Evolutionary conservation across 2,888 invertebrate species (phyloP).

Genomic region (Ptychoptera contaminata): DNA sequence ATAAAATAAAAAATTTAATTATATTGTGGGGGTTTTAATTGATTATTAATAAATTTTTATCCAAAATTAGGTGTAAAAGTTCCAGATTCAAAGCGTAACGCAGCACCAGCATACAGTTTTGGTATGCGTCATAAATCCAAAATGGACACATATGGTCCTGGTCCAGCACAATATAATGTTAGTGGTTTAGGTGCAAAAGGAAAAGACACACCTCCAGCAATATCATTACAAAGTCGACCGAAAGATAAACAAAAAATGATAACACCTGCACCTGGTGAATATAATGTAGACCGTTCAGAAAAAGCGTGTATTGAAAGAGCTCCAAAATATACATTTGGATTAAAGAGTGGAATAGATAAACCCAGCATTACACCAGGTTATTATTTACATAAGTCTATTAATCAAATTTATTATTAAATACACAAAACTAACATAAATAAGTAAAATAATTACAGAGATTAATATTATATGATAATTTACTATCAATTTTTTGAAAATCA

Average conservation of each 20-base stretch:
- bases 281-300: slow-evolving; percentile 58
- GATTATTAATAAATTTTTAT: not conserved
- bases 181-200: slow-evolving; percentile 74
- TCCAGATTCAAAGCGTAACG: slow-evolving; percentile 56
- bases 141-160: slow-evolving; percentile 49
- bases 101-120: slow-evolving; percentile 72
- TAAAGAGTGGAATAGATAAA: slow-evolving; percentile 44
- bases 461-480: no score
- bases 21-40: not conserved
- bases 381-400: slow-evolving; percentile 6
- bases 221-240: slow-evolving; percentile 63
- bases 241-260: slow-evolving; percentile 27
- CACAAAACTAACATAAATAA: not conserved
- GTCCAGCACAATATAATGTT: slow-evolving; percentile 82
- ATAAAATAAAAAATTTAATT: not conserved
- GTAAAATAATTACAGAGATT: not conserved
- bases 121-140: slow-evolving; percentile 46
- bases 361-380: slow-evolving; percentile 52
- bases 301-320: slow-evolving; percentile 32
- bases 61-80: slow-evolving; percentile 48
- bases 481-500: no score
- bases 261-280: slow-evolving; percentile 83
- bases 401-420: not conserved
- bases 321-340: slow-evolving; percentile 60
- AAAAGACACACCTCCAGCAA: slow-evolving; percentile 56